Percentiles rank a stretch among this genome's conserved stretches.
Conservation (phyloP, 1,140 invertebrate genomes). For the Rhagoletis pomonella region DNA sequence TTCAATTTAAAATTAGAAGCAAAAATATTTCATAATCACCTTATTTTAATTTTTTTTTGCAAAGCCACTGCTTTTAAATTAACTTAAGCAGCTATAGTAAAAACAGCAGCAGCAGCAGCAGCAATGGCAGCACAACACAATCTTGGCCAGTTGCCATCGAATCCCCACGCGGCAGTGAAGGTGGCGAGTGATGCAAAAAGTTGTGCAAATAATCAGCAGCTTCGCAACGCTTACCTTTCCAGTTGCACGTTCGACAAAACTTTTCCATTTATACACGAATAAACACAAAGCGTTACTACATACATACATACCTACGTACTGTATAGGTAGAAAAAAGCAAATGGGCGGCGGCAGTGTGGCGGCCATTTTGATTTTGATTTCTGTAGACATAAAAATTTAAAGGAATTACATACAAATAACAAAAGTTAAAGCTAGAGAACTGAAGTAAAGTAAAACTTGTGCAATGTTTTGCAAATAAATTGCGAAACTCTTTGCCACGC, state of each 20-base stretch:
- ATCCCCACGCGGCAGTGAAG: neutral
- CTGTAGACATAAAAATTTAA: neutral
- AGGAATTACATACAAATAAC: neutral
- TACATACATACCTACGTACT: neutral
- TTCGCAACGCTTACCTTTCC: constrained; percentile 22
- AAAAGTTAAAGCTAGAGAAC: neutral
- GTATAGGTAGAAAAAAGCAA: neutral
- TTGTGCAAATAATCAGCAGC: constrained; percentile 46
- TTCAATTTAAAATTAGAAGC: constrained; percentile 30
- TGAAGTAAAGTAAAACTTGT: constrained; percentile 26
- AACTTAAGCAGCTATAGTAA: neutral
- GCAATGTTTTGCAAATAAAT: constrained; percentile 28
- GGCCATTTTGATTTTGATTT: constrained; percentile 18
- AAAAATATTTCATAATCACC: constrained; percentile 36
- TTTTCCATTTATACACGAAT: constrained; percentile 33
- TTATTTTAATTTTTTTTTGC: neutral
- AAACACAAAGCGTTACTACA: neutral
- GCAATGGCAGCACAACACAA: neutral
- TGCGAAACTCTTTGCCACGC: neutral
- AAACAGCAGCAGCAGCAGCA: neutral
- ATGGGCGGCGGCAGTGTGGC: constrained; percentile 5
- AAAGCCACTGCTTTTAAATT: constrained; percentile 8
- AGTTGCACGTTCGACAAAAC: constrained; percentile 17
- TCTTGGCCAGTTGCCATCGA: constrained; percentile 16
- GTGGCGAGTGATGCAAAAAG: constrained; percentile 14